Percentiles rank a stretch among this genome's conserved stretches.
phyloP scores from a whole-genome alignment of 2,113 vertebrate species.

The Misgurnus mizolepis region DNA sequence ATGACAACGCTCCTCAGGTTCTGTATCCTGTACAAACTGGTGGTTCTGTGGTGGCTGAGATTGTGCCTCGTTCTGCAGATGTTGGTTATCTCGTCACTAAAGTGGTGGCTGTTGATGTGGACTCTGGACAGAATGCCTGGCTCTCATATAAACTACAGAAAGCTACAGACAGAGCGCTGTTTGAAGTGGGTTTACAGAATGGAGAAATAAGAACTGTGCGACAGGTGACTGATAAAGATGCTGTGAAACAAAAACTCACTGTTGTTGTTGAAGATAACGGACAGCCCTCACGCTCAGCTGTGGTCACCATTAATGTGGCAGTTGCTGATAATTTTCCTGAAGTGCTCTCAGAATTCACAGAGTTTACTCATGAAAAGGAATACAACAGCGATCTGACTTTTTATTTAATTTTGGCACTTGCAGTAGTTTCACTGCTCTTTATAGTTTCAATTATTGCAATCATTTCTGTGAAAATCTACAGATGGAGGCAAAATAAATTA shows the following conservation, averaged over 20 bases:
- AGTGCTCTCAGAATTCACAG: slow-evolving; percentile 66
- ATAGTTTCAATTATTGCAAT: slow-evolving; percentile 47
- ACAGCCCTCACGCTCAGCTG: slow-evolving; percentile 55
- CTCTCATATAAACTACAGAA: slow-evolving; percentile 20
- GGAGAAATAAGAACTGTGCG: slow-evolving; percentile 60
- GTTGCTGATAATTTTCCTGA: slow-evolving; percentile 75
- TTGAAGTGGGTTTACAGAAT: slow-evolving; percentile 59
- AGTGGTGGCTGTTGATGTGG: too few relatives aligned
- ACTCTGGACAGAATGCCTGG: too few relatives aligned
- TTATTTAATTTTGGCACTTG: slow-evolving; percentile 51
- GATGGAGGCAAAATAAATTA: slow-evolving; percentile 53
- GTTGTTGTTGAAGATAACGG: slow-evolving; percentile 58
- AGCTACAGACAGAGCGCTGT: slow-evolving; percentile 54
- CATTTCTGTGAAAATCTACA: slow-evolving; percentile 53
- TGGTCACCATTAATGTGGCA: slow-evolving; percentile 54
- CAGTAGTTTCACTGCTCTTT: slow-evolving; percentile 53
- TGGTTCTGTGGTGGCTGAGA: not conserved
- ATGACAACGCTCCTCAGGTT: slow-evolving; percentile 77
- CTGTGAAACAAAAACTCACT: slow-evolving; percentile 56
- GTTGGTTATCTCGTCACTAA: too few relatives aligned
- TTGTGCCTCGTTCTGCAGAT: too few relatives aligned
- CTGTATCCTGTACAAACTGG: slow-evolving; percentile 48
- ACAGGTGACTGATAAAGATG: slow-evolving; percentile 58
- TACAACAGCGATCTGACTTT: slow-evolving; percentile 52
- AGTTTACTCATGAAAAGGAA: slow-evolving; percentile 42